Base-by-base conservation (phyloP, 2,888 invertebrate genomes). In the Neocrepidodera transversa region DNA sequence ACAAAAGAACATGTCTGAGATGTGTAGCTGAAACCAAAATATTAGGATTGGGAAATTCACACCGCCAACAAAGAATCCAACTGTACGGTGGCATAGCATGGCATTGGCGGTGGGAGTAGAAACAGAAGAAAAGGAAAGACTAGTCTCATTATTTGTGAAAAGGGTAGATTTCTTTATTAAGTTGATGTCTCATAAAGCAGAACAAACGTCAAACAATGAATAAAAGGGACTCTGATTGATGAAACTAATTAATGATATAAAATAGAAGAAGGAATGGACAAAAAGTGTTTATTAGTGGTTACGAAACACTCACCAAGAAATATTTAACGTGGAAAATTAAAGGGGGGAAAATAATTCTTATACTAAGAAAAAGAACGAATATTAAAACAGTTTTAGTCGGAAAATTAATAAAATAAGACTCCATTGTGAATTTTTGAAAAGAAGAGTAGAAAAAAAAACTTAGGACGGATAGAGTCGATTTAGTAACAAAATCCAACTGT, bases 1-100 rank as follows among this genome's bases (percentile, higher is more conserved):
- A 60, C 60, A 60, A 60, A 52, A 52, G 56, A 51, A 50, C 30
- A 52, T 42, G 30, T 51, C 32, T 28, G 60, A 47, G 60, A 56
- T 56, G 51, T 60, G 56, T 60, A 47, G 51, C 26, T 48, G 20
- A 40, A 52, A 60, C 60, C 56, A 56, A 55, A 60, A 60, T 60
- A 60, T 60, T 60, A 40, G 60, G 60, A 60, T 51, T 45, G 50
- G 55, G 56, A 60, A 60, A 60, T 51, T 60, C 56, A 60, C 60
- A 60, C 60, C 60, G 18, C 32, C 50, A 51, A 57, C 40, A 51
- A 55, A 47, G 43, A 48, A n/a, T n/a, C n/a, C n/a, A n/a, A 17
- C 35, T 23, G 18, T 45, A 14, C 26, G n/a, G n/a, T n/a, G n/a
- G n/a, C n/a, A n/a, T n/a, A n/a, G n/a, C n/a, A n/a, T n/a, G n/a